Base-by-base conservation (phyloP, 2,888 invertebrate species). In the Stictocephala bisonia region DNA sequence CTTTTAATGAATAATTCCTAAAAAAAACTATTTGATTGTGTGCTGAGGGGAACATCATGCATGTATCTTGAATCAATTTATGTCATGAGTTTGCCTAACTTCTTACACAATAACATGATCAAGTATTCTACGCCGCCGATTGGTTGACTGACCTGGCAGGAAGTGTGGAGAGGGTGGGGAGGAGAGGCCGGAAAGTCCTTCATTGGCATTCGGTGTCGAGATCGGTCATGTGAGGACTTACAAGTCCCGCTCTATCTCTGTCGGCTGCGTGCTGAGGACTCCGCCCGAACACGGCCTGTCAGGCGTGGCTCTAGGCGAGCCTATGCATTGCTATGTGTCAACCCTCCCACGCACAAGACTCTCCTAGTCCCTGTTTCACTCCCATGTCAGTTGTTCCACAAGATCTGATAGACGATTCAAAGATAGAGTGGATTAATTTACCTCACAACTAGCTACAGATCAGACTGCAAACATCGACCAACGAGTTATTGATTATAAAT, bases 171-270 rank as follows among this genome's bases (percentile, higher is more conserved):
- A 41, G 41, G 41, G 41, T 18, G 35, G 3, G 60, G 22, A 20
- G 41, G 2, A 13, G n/a, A 2, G 13, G 15, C 60, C 60, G 60
- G 60, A 60, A 60, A 60, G 41, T 13, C 60, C 60, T 40, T 40
- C 60, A 31, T 60, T 60, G 60, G 60, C 60, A 60, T 60, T 60
- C 60, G 20, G 20, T 35, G 53, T 24, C 60, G 41, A 41, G 40
- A 60, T 40, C 60, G 6, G 6, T 51, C 60, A 20, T 2, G 60
- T 60, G 60, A 40, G 15, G 60, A 60, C 35, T 60, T 41, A 60
- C 60, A 40, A 44, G 9, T 44, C 15, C n/a, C 9, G 11, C 11
- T 6, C 11, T 35, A 11, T 9, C 35, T 6, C 35, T n/a, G n/a
- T n/a, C n/a, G n/a, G n/a, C n/a, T n/a, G n/a, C n/a, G n/a, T n/a